These are phyloP conservation scores for Stenodera caucasica DNA, from an alignment of 2,888 invertebrate genomes.

Conservation along the genomic window DNA sequence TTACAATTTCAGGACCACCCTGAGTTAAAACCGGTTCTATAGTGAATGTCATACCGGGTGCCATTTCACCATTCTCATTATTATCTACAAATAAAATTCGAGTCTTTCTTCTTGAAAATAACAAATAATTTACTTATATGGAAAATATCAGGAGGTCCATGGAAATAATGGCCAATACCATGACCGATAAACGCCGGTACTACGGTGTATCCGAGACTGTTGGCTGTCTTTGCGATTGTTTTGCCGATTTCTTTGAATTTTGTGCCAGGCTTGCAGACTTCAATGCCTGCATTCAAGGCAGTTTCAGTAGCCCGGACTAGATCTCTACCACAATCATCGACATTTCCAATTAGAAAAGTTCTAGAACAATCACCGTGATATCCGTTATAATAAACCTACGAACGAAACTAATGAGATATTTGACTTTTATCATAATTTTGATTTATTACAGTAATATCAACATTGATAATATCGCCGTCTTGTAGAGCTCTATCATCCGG, in stretches of 20 bases:
- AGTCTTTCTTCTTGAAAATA: neutral
- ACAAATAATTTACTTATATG: conserved; percentile 69
- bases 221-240: conserved; percentile 67
- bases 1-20: conserved; percentile 67
- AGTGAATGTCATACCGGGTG: conserved; percentile 91
- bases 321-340: conserved; percentile 71
- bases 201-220: conserved; percentile 64
- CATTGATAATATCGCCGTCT: conserved; percentile 87
- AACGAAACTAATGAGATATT: conserved; percentile 24
- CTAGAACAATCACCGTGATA: conserved; percentile 92
- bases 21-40: conserved; percentile 88
- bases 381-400: conserved; percentile 77
- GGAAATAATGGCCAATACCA: conserved; percentile 91
- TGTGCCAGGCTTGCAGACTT: conserved; percentile 63
- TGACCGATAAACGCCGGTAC: conserved; percentile 86
- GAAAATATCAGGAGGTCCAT: conserved; percentile 87
- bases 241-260: conserved; percentile 66
- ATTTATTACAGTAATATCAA: conserved; percentile 81
- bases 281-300: conserved; percentile 68
- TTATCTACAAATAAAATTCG: conserved; percentile 60
- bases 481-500: conserved; percentile 80
- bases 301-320: conserved; percentile 72
- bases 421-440: neutral
- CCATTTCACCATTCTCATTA: conserved; percentile 70
- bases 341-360: conserved; percentile 82